Evolutionary conservation across 2,797 vertebrate genomes (phyloP).

Genomic region (Leptodactylus fallax): DNA sequence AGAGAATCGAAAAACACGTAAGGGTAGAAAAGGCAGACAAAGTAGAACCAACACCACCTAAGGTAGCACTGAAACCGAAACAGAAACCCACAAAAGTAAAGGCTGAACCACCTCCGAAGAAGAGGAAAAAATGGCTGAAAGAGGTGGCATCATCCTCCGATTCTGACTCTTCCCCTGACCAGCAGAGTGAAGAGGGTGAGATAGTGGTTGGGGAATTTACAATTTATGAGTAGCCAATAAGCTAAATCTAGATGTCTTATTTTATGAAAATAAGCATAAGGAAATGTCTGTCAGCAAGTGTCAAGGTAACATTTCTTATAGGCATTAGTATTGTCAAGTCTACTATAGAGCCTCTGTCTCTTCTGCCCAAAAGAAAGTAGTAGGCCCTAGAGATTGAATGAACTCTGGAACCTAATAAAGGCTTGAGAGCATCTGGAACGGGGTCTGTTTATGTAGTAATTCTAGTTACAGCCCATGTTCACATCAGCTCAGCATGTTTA

Average conservation of each 20-base stretch:
- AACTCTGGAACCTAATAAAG: too few relatives aligned
- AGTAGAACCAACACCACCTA: slow-evolving; percentile 72
- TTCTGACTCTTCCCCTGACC: slow-evolving; percentile 86
- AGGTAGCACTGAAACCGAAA: slow-evolving; percentile 67
- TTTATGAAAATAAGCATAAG: too few relatives aligned
- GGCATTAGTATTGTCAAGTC: background rate
- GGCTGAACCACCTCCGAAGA: slow-evolving; percentile 76
- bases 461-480: too few relatives aligned
- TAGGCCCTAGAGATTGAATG: too few relatives aligned
- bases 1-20: slow-evolving; percentile 53
- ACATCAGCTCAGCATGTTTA: too few relatives aligned
- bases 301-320: background rate
- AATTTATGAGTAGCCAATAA: background rate
- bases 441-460: too few relatives aligned
- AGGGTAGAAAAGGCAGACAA: slow-evolving; percentile 74
- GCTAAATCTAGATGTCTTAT: too few relatives aligned
- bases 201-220: background rate
- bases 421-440: too few relatives aligned
- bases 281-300: too few relatives aligned
- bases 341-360: background rate
- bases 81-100: slow-evolving; percentile 81
- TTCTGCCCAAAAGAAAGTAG: too few relatives aligned
- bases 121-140: slow-evolving; percentile 93
- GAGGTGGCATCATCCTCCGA: slow-evolving; percentile 88
- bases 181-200: slow-evolving; percentile 86